phyloP scores from a whole-genome alignment of 2,113 vertebrate species.

The Alectura lathami region DNA sequence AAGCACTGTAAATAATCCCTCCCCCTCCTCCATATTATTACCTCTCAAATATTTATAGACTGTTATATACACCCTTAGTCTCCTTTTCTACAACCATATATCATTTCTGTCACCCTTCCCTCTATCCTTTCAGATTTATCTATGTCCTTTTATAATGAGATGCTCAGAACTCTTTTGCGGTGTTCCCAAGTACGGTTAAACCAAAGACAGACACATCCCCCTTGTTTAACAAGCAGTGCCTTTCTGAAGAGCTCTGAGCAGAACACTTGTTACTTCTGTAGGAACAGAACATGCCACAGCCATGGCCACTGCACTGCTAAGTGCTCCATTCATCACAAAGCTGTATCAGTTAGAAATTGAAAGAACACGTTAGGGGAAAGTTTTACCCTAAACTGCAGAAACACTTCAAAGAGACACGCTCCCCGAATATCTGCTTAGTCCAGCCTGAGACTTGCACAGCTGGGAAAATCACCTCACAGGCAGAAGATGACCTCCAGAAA shows the following conservation, averaged over 20 bases:
- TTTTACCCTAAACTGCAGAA: not conserved
- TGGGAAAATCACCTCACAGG: not conserved
- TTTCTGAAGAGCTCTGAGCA: not conserved
- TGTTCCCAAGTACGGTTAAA: slow-evolving; percentile 1
- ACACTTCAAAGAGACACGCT: fast-evolving
- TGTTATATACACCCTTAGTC: slow-evolving; percentile 75
- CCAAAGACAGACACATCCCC: not conserved
- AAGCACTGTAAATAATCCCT: slow-evolving; percentile 78
- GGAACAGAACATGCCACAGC: not conserved
- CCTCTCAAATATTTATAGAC: slow-evolving; percentile 83
- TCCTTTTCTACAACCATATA: slow-evolving; percentile 73
- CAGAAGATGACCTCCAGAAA: not conserved
- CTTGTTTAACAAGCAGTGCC: not conserved
- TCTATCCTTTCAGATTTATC: slow-evolving; percentile 77
- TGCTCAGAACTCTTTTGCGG: slow-evolving; percentile 47
- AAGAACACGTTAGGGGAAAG: not conserved
- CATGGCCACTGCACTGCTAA: not conserved
- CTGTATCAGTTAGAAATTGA: not conserved
- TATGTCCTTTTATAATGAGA: slow-evolving; percentile 76
- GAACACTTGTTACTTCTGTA: fast-evolving
- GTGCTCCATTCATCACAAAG: not conserved
- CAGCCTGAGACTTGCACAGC: not conserved
- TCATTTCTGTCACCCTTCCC: slow-evolving; percentile 77
- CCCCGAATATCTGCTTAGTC: not conserved
- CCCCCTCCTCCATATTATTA: slow-evolving; percentile 77